Conservation (phyloP, 1,140 invertebrate genomes). For the Reticulitermes speratus region DNA sequence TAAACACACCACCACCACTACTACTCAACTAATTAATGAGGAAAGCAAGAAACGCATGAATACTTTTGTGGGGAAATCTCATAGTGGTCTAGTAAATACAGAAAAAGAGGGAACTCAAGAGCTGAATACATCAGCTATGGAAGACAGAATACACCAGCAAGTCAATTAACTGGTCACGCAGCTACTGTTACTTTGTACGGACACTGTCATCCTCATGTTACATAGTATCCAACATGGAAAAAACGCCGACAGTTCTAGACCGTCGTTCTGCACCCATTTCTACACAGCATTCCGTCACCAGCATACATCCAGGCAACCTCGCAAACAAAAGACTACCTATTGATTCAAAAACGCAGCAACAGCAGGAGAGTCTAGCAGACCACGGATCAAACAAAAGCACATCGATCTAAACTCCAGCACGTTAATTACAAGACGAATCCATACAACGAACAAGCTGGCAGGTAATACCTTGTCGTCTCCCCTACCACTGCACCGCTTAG, state of each 20-base stretch:
- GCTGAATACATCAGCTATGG: too few relatives aligned
- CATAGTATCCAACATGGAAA: too few relatives aligned
- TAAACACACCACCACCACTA: too few relatives aligned
- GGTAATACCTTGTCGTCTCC: constrained; percentile 14
- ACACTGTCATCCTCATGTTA: too few relatives aligned
- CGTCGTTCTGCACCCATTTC: neutral
- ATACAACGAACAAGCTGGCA: constrained; percentile 4
- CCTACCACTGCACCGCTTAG: neutral
- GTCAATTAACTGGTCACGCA: too few relatives aligned
- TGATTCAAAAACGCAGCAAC: neutral
- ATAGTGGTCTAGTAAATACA: too few relatives aligned
- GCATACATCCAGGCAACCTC: neutral
- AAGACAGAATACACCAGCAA: too few relatives aligned
- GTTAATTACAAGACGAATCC: constrained; percentile 18
- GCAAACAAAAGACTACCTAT: neutral
- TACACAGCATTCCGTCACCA: neutral
- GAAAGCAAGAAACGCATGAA: too few relatives aligned
- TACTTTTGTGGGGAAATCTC: too few relatives aligned
- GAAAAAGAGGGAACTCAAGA: too few relatives aligned
- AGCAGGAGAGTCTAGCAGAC: neutral
- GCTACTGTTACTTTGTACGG: too few relatives aligned
- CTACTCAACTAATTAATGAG: too few relatives aligned
- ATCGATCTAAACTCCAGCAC: constrained; percentile 10
- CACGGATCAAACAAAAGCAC: constrained; percentile 17
- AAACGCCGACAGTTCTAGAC: neutral